A percentile compares a stretch with the other conserved stretches of the same genome.
Evolutionary conservation across 2,888 invertebrate genomes (phyloP).

Genomic region (Sminthurides aquaticus): DNA sequence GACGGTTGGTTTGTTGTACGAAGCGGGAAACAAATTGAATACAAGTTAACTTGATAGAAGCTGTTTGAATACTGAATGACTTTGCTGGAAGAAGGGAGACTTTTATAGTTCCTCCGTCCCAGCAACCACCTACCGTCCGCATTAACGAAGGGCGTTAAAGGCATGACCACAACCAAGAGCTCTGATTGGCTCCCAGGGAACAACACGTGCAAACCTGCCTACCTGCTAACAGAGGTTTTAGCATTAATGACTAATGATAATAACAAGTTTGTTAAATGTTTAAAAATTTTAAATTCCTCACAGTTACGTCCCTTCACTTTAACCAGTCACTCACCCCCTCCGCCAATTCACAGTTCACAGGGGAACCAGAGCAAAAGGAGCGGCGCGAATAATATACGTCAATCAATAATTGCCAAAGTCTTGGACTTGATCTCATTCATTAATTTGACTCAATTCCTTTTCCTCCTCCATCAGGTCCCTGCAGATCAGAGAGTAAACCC

Average conservation of each 20-base stretch:
- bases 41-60: constrained; percentile 4
- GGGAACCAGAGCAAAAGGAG: neutral
- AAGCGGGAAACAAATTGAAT: neutral
- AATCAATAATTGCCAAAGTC: neutral
- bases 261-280: too few relatives aligned
- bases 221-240: too few relatives aligned
- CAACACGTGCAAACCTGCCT: neutral
- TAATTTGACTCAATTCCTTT: neutral
- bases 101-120: too few relatives aligned
- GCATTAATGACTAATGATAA: too few relatives aligned
- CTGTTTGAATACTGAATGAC: constrained; percentile 24
- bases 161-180: neutral
- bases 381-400: neutral
- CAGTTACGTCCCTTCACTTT: neutral
- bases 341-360: neutral
- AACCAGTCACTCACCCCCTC: neutral
- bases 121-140: too few relatives aligned
- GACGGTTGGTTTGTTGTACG: neutral
- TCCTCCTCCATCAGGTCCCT: neutral
- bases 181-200: neutral
- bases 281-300: too few relatives aligned
- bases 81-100: constrained; percentile 17
- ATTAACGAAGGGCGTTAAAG: neutral
- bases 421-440: neutral
- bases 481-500: too few relatives aligned